A percentile compares a stretch with the other conserved stretches of the same genome.
phyloP scores from a whole-genome alignment of 2,113 vertebrate species.

The Steatornis caripensis region DNA sequence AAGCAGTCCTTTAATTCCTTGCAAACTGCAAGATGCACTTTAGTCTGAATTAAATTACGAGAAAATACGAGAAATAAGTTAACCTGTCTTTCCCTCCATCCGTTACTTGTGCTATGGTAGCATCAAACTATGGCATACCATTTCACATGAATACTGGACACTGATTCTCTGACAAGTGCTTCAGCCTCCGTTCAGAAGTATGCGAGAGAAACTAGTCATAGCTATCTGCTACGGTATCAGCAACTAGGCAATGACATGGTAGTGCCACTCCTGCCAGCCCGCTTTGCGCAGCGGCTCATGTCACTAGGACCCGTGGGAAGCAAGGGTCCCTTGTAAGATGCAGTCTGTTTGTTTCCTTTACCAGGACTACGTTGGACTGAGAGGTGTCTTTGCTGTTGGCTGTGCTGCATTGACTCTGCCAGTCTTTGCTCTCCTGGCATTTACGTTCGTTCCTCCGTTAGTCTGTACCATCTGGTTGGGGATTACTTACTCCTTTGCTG shows the following conservation, averaged over 20 bases:
- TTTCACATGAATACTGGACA: not conserved
- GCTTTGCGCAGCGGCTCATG: accelerated
- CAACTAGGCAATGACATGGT: not conserved
- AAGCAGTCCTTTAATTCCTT: not conserved
- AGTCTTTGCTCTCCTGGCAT: constrained; percentile 78
- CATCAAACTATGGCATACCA: not conserved
- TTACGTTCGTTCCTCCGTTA: constrained; percentile 75
- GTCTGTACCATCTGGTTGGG: constrained; percentile 79
- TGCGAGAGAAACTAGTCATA: not conserved
- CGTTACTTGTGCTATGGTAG: not conserved
- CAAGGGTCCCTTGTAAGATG: not conserved
- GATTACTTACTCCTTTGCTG: constrained; percentile 82
- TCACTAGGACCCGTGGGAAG: not conserved
- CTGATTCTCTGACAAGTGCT: not conserved
- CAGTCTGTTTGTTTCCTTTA: not conserved
- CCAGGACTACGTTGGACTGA: constrained; percentile 76
- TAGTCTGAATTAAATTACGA: not conserved
- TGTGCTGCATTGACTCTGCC: constrained; percentile 77
- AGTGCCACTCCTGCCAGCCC: not conserved
- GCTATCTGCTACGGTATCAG: not conserved
- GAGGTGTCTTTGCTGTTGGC: constrained; percentile 70
- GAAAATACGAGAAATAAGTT: too few species aligned
- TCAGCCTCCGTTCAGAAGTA: not conserved
- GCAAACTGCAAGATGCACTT: not conserved
- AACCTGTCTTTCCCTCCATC: not conserved